These are phyloP conservation scores for Hecatera dysodea DNA, from an alignment of 2,888 invertebrate species.

Conservation along the genomic window DNA sequence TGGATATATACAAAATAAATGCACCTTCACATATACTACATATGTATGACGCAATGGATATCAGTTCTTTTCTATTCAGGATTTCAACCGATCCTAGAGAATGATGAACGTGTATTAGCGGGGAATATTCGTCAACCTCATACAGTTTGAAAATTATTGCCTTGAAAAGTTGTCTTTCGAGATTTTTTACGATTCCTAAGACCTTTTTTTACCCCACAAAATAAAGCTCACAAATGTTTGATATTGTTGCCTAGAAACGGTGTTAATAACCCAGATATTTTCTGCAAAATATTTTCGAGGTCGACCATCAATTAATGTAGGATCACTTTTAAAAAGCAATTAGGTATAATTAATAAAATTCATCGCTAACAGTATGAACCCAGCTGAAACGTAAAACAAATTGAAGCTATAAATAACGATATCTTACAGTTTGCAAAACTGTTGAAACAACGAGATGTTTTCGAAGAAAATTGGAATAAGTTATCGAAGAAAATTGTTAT, in stretches of 20 bases:
- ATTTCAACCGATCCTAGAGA: too few relatives aligned
- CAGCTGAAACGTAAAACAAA: constrained; percentile 42
- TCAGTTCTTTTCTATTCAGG: too few relatives aligned
- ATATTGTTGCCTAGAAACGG: not conserved
- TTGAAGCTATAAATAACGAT: constrained; percentile 57
- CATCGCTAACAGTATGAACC: constrained; percentile 41
- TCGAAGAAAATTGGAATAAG: constrained; percentile 11
- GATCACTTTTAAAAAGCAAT: constrained; percentile 56
- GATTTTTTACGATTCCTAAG: not conserved
- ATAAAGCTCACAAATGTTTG: not conserved
- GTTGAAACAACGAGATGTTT: constrained; percentile 30
- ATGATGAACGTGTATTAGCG: too few relatives aligned
- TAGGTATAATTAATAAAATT: constrained; percentile 48
- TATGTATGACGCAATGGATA: too few relatives aligned
- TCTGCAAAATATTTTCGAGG: constrained; percentile 35
- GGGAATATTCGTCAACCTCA: too few relatives aligned
- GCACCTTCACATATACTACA: too few relatives aligned
- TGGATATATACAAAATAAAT: too few relatives aligned
- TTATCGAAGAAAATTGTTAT: not conserved
- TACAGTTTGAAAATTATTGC: not conserved
- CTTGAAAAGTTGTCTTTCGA: not conserved
- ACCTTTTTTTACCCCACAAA: not conserved
- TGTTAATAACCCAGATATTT: constrained; percentile 26
- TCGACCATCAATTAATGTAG: constrained; percentile 23
- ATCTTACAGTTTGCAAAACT: constrained; percentile 27